Percentiles rank a stretch among this genome's conserved stretches.
phyloP scores from a whole-genome alignment of 2,888 invertebrate genomes.

The Sicus ferrugineus region DNA sequence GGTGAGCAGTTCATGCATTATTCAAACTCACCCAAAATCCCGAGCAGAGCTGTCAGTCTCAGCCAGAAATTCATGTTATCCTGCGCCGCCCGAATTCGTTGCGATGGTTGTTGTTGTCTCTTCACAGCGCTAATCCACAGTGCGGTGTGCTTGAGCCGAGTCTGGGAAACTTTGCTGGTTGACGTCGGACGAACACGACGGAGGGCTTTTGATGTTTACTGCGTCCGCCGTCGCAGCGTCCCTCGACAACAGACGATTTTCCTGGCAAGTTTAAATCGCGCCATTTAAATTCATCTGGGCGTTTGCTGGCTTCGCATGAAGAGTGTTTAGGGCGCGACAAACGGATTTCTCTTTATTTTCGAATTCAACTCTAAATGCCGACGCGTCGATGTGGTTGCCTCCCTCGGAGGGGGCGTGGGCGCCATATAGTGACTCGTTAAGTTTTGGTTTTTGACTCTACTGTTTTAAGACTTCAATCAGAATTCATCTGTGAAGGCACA shows the following conservation, averaged over 20 bases:
- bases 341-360: slow-evolving; percentile 2
- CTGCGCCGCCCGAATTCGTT: not conserved
- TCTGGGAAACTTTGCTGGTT: slow-evolving; percentile 6
- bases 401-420: not conserved
- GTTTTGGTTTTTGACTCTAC: not conserved
- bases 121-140: not conserved
- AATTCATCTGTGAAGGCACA: too few species aligned
- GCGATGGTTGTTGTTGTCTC: slow-evolving; percentile 5
- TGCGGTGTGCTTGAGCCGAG: not conserved
- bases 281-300: slow-evolving; percentile 25
- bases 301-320: not conserved
- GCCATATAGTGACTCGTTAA: not conserved
- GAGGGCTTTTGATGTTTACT: too few species aligned
- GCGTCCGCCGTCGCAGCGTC: not conserved
- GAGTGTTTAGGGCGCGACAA: too few species aligned
- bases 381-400: not conserved
- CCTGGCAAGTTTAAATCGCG: not conserved
- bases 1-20: too few species aligned
- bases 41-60: not conserved
- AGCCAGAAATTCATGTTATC: slow-evolving; percentile 23
- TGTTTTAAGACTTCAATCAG: too few species aligned
- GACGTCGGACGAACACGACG: not conserved
- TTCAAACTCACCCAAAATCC: slow-evolving; percentile 24
- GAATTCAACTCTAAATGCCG: slow-evolving; percentile 5
- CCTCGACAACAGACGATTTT: not conserved